Evolutionary conservation across 2,113 vertebrate species (phyloP).

Genomic region (Rhinoderma darwinii): DNA sequence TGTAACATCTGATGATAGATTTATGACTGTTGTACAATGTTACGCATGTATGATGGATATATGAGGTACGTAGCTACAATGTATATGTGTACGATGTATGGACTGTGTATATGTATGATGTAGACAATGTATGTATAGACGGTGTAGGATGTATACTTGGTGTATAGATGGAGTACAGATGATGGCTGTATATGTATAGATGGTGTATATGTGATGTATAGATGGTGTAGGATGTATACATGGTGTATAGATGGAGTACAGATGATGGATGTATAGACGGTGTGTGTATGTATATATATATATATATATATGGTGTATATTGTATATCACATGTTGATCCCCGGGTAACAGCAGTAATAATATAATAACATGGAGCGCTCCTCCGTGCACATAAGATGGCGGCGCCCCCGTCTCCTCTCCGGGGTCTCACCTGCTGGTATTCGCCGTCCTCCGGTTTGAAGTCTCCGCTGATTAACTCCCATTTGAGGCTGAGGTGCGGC

Average conservation of each 20-base stretch:
- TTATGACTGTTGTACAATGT: not conserved
- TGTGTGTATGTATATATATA: not conserved
- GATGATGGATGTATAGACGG: not conserved
- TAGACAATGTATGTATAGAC: not conserved
- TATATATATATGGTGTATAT: no score
- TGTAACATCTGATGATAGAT: no score
- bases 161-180: not conserved
- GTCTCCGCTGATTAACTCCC: conserved; percentile 85
- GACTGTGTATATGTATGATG: not conserved
- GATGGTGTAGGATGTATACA: not conserved
- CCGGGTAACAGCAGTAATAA: no score
- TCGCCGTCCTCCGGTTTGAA: conserved; percentile 88
- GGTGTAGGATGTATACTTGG: not conserved
- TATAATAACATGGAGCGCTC: no score
- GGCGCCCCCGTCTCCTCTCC: not conserved
- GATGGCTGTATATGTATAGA: not conserved
- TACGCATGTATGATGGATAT: no score
- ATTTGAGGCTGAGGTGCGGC: conserved; percentile 88
- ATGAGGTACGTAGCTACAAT: not conserved
- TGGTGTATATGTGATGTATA: not conserved
- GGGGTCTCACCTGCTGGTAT: conserved; percentile 89
- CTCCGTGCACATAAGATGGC: not conserved
- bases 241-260: not conserved
- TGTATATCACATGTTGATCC: no score
- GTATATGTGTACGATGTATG: not conserved